phyloP scores from a whole-genome alignment of 2,888 invertebrate genomes.

The Periphyllus acericola region DNA sequence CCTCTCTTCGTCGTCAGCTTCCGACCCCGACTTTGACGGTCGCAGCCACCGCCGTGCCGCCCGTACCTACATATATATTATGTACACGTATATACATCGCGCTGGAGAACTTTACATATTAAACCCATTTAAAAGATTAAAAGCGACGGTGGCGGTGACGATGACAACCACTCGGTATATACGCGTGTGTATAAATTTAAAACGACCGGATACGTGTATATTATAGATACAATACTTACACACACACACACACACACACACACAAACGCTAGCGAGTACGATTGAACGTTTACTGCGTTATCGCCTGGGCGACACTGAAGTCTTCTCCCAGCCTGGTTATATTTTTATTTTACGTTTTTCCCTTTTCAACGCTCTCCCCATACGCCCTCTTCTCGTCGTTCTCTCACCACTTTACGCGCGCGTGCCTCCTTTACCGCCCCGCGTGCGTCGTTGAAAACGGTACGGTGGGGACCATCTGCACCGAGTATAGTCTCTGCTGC shows the following conservation, averaged over 20 bases:
- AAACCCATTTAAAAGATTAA: constrained; percentile 45
- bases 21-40: not conserved
- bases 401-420: not conserved
- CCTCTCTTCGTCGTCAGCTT: not conserved
- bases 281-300: not conserved
- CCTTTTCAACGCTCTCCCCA: not conserved
- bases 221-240: not conserved
- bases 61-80: no score
- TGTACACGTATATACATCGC: not conserved
- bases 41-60: not conserved
- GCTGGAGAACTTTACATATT: constrained; percentile 23
- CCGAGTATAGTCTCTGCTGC: not conserved
- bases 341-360: not conserved
- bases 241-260: no score
- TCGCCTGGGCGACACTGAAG: not conserved
- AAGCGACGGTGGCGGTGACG: not conserved
- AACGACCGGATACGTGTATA: not conserved
- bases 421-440: not conserved
- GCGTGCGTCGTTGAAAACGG: not conserved
- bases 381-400: not conserved
- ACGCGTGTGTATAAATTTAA: not conserved
- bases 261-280: not conserved
- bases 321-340: not conserved
- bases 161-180: constrained; percentile 3
- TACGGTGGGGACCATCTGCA: not conserved